Evolutionary conservation across 2,797 vertebrate genomes (phyloP).

Genomic region (Vultur gryphus): DNA sequence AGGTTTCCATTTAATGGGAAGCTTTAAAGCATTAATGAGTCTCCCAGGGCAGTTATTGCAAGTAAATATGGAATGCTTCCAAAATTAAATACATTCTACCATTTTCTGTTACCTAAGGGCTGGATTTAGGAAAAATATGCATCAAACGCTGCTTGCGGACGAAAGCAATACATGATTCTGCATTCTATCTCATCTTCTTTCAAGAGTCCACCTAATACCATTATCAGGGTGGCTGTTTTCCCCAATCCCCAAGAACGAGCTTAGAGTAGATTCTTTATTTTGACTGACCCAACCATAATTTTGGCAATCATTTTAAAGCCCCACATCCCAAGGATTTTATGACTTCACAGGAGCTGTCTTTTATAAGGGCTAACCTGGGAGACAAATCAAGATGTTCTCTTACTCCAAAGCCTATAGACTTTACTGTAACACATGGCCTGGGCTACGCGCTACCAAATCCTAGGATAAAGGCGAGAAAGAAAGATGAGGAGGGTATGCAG

Average conservation of each 20-base stretch:
- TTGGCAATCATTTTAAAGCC: background rate
- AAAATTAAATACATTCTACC: conserved; percentile 7
- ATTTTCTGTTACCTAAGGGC: conserved; percentile 1
- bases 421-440: background rate
- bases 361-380: background rate
- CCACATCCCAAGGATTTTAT: background rate
- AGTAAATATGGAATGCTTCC: conserved; percentile 39
- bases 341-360: background rate
- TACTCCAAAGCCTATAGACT: background rate
- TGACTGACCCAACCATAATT: rapidly evolving
- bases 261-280: background rate
- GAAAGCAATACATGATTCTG: background rate
- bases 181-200: background rate
- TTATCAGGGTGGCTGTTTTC: background rate
- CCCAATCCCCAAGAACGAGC: background rate
- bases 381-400: background rate
- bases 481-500: background rate
- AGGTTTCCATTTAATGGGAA: conserved; percentile 47
- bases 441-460: rapidly evolving
- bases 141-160: background rate
- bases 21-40: conserved; percentile 45
- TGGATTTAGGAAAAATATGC: background rate
- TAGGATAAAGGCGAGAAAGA: background rate
- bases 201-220: background rate
- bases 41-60: conserved; percentile 14